Evolutionary conservation across 2,797 vertebrate species (phyloP), one percentile per base, ranked within the genome.

Genomic region (Tauraco hartlaubi): DNA sequence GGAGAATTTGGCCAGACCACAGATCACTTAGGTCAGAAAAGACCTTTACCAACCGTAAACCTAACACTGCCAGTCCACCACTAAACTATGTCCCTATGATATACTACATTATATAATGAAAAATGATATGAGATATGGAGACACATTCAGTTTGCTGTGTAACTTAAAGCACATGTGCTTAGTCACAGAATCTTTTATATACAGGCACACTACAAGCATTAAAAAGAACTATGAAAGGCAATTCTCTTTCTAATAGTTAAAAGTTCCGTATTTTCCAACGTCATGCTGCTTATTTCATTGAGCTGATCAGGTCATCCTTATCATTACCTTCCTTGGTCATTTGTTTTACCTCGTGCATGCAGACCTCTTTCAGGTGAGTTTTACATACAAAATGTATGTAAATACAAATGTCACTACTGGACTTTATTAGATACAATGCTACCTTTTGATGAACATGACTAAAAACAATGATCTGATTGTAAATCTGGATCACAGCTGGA

Each of bases 401-500:
- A 87, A 58, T 10, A 58, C 14, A 79, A 67, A 41, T 29, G 41
- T 76, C 44, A 20, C 92, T 86, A 56, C 9, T 56, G 21, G 44
- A 76, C 49, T 62, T 82, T 26, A 80, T 68, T 59, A 89, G 61
- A 66, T 51, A 71, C 31, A 77, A 86, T 16, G 18, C 56, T 89
- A 83, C 62, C 49, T 95, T 96, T 74, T 73, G 33, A 80, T 88
- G 55, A 96, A 77, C 54, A 80, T 88, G 28, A 90, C 46, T 88
- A 62, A 83, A 90, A 96, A 63, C 4, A 71, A 43, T 22, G 49
- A n/a, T 35, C 71, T 85, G 81, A 63, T 64, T 94, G 46, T 81
- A 94, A 92, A 81, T 63, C 90, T 89, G 74, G 37, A 91, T 95
- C 78, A 83, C 81, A 96, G 84, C 37, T 94, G 61, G 58, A 84